Percentiles rank a stretch among this genome's conserved stretches.
Evolutionary conservation across 2,797 vertebrate genomes (phyloP).

Genomic region (Threskiornis aethiopicus): DNA sequence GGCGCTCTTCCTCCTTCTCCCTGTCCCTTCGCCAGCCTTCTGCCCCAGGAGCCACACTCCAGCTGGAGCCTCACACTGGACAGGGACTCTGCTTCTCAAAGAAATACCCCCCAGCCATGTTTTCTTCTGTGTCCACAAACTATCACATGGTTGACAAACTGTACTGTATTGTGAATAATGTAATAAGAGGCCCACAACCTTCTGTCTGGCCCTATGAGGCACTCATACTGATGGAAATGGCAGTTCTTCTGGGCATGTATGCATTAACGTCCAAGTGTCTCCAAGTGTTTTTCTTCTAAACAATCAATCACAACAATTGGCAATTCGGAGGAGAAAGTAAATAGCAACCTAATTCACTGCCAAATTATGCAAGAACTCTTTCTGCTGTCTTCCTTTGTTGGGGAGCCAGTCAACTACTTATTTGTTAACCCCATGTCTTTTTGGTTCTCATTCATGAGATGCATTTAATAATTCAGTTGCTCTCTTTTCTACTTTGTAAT

Average conservation of each 20-base stretch:
- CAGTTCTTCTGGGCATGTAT: background rate
- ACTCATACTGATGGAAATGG: background rate
- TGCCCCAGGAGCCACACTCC: background rate
- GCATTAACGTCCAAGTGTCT: background rate
- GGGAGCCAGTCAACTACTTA: background rate
- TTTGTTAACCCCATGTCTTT: background rate
- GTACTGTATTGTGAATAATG: background rate
- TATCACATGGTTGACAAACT: background rate
- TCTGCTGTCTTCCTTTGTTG: background rate
- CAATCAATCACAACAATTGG: background rate
- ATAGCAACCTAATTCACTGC: background rate
- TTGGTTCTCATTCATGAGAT: background rate
- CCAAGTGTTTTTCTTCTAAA: background rate
- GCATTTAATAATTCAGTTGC: background rate
- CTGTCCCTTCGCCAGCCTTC: background rate
- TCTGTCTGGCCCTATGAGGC: background rate
- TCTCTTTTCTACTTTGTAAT: background rate
- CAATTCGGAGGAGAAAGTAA: background rate
- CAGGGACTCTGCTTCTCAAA: background rate
- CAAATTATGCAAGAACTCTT: background rate
- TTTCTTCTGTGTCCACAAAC: background rate
- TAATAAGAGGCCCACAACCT: background rate
- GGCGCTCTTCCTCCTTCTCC: rapidly evolving
- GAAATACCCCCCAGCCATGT: background rate
- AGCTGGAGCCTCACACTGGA: background rate